Conservation (phyloP, 2,888 invertebrate genomes). For the Lycophotia porphyrea region DNA sequence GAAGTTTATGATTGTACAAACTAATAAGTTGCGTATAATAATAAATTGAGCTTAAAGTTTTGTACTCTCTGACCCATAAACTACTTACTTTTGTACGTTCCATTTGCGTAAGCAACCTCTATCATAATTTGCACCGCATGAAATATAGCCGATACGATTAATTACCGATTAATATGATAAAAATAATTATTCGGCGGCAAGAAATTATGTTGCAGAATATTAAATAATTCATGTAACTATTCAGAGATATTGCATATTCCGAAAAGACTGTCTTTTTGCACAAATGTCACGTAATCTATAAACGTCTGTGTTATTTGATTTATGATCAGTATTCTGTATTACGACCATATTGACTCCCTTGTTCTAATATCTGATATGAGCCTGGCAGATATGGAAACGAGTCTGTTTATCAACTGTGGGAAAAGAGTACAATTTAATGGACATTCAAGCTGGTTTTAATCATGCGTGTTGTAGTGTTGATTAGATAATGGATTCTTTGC, state of each 20-base stretch:
- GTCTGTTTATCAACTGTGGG: conserved; percentile 68
- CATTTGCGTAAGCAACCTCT: conserved; percentile 50
- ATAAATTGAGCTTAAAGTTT: conserved; percentile 25
- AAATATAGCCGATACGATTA: conserved; percentile 49
- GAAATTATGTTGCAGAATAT: conserved; percentile 37
- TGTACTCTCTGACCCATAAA: conserved; percentile 22
- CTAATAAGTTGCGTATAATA: conserved; percentile 12
- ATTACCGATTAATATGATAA: conserved; percentile 51
- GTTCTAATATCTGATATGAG: conserved; percentile 60
- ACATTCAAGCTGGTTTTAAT: conserved; percentile 56
- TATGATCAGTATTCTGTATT: conserved; percentile 48
- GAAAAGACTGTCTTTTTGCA: conserved; percentile 30
- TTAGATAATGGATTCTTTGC: conserved; percentile 64
- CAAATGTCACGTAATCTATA: conserved; percentile 51
- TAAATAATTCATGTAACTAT: conserved; percentile 25
- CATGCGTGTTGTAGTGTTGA: conserved; percentile 50
- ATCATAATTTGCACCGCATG: conserved; percentile 35
- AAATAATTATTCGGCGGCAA: conserved; percentile 32
- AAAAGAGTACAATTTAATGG: conserved; percentile 59
- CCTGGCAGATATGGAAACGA: conserved; percentile 57
- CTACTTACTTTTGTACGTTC: conserved; percentile 11
- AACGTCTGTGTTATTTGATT: conserved; percentile 51
- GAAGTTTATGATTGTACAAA: background rate
- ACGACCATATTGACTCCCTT: conserved; percentile 49
- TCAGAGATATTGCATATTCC: conserved; percentile 18